Conservation (phyloP, 2,888 invertebrate genomes). For the Osedax frankpressi region DNA sequence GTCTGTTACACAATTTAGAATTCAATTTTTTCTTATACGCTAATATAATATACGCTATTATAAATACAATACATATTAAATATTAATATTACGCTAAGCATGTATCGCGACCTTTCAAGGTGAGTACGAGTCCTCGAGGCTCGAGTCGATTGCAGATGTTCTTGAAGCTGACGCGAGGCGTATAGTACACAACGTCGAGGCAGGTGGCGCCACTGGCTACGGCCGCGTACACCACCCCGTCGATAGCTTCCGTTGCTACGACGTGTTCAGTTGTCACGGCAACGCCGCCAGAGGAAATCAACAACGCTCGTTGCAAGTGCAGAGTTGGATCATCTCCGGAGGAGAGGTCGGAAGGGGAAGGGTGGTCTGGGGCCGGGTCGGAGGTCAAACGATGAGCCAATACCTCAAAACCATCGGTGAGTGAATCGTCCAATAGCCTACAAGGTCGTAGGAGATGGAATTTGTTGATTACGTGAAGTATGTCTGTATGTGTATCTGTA, state of each 20-base stretch:
- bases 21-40: no score
- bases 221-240: not conserved
- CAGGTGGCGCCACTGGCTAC: not conserved
- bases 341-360: not conserved
- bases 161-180: not conserved
- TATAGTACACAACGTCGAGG: not conserved
- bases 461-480: no score
- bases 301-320: not conserved
- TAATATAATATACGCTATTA: no score
- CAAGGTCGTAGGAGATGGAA: not conserved
- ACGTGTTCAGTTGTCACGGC: not conserved
- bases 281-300: not conserved
- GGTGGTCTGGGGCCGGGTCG: not conserved
- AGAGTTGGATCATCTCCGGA: not conserved
- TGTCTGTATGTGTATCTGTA: no score
- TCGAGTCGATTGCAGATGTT: not conserved
- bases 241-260: not conserved
- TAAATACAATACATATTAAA: no score
- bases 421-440: not conserved
- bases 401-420: conserved; percentile 30
- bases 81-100: no score
- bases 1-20: no score
- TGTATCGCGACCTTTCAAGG: not conserved
- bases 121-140: not conserved
- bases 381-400: conserved; percentile 22